Evolutionary conservation across 1,140 invertebrate species (phyloP), one percentile per base, ranked within the genome.

Genomic region (Geopemphigus sp.): DNA sequence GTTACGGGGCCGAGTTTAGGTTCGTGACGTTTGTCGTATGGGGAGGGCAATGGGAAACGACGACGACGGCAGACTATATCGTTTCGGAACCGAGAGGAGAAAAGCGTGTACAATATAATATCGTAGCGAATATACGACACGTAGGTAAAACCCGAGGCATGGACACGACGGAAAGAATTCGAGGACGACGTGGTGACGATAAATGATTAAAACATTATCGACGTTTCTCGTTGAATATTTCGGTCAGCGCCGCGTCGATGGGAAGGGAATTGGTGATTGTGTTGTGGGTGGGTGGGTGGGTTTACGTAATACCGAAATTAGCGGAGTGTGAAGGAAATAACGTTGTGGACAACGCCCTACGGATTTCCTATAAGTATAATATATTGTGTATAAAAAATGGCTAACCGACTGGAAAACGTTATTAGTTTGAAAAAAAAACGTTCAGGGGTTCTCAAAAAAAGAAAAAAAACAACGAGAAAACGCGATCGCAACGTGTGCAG

Each of bases 291-390:
- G n/a, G n/a, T n/a, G n/a, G n/a, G 59, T 22, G 22, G 54, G 56
- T 32, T 39, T n/a, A 29, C 47, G 50, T 19, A 29, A 72, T 4
- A 54, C 47, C 17, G 24, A 26, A 14, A 45, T 3, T 70, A 70
- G 45, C 26, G 47, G 14, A 72, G 68, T 32, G 68, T 72, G 50
- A 3, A 68, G 6, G 54, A 72, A 72, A 72, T 72, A 54, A 22
- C 45, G 24, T 14, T 45, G n/a, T 26, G 2, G 15, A 66, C 32
- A 72, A 72, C 68, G 68, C 68, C 68, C 68, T 72, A 72, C 53
- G 50, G 68, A 72, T 72, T 72, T 72, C 10, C 68, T 54, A 72
- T 72, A 72, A 54, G 32, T 39, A 39, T 8, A 8, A 39, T 39
- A 39, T 39, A 39, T 39, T 4, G 32, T 39, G 8, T 39, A 39